These are phyloP conservation scores for Gracilinanus agilis DNA, from an alignment of 2,113 vertebrate genomes.

Conservation along the genomic window DNA sequence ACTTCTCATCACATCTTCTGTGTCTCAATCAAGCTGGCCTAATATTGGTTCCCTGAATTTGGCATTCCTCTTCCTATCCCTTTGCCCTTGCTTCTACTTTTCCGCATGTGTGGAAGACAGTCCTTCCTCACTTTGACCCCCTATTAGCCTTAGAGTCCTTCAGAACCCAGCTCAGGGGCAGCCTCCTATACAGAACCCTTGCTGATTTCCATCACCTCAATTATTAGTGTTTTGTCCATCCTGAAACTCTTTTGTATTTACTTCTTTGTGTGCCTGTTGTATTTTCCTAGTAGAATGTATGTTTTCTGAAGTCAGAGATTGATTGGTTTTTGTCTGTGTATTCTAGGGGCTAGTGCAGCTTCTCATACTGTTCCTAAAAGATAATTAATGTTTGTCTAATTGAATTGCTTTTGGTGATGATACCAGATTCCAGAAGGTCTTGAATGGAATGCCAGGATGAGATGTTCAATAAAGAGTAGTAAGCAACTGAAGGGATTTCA, in stretches of 20 bases:
- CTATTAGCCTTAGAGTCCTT: background rate
- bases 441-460: background rate
- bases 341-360: background rate
- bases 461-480: background rate
- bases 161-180: background rate
- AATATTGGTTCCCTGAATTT: background rate
- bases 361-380: background rate
- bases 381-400: background rate
- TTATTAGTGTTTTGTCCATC: background rate
- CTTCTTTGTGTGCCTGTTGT: background rate
- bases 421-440: background rate
- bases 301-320: background rate
- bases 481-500: background rate
- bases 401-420: background rate
- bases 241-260: background rate
- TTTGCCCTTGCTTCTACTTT: background rate
- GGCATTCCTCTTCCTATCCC: background rate
- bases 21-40: background rate
- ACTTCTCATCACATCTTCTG: background rate
- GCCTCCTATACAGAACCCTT: background rate
- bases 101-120: background rate
- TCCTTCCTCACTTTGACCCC: background rate
- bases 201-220: background rate
- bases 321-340: background rate
- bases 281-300: background rate